These are phyloP conservation scores for Discoglossus pictus DNA, from an alignment of 2,797 vertebrate genomes.

Conservation along the genomic window DNA sequence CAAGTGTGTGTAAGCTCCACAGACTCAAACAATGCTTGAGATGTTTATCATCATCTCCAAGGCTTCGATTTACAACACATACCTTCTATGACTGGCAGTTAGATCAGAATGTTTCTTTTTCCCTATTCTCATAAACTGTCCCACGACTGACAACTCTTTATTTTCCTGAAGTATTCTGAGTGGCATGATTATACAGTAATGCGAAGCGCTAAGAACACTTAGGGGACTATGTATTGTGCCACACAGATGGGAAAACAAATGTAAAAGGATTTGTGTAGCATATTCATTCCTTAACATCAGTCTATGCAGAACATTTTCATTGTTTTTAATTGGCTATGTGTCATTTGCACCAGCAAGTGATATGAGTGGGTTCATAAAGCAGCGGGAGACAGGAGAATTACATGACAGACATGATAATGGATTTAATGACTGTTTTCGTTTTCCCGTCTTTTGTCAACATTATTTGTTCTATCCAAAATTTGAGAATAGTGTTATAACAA, in stretches of 20 bases:
- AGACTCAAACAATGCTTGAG: conserved; percentile 12
- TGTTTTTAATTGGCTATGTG: conserved; percentile 8
- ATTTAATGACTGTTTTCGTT: too few species aligned
- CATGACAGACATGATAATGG: too few species aligned
- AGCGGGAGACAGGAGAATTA: too few species aligned
- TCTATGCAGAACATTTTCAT: not conserved
- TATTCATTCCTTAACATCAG: conserved; percentile 7
- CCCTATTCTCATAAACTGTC: conserved; percentile 22
- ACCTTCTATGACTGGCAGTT: conserved; percentile 23
- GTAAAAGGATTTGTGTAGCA: not conserved
- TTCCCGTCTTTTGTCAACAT: too few species aligned
- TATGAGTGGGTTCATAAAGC: not conserved
- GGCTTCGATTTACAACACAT: conserved; percentile 19
- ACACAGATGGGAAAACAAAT: conserved; percentile 12
- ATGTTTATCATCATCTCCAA: conserved; percentile 31
- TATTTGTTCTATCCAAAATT: too few species aligned
- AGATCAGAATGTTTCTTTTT: conserved; percentile 18
- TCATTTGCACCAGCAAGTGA: not conserved
- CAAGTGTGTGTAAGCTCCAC: conserved; percentile 28
- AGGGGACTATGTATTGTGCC: conserved; percentile 7
- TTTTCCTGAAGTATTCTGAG: conserved; percentile 20
- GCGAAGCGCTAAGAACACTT: conserved; percentile 5
- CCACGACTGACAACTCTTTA: conserved; percentile 19
- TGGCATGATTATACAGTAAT: conserved; percentile 30
- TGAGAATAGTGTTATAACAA: too few species aligned